Evolutionary conservation across 2,888 invertebrate genomes (phyloP).

Genomic region (Ramazzottius varieornatus): DNA sequence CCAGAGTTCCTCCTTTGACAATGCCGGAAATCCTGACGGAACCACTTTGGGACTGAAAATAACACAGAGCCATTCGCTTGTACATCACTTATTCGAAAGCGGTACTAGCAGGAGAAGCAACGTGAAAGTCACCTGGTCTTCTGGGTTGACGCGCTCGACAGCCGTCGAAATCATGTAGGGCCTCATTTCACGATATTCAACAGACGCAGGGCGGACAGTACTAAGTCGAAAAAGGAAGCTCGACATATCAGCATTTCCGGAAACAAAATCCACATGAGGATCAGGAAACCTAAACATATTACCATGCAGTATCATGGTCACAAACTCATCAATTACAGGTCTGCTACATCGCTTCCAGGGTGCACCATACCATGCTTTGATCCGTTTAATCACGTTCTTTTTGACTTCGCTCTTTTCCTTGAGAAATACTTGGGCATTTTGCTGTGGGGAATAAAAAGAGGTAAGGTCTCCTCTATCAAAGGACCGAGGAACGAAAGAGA

Average conservation of each 20-base stretch:
- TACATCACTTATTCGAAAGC: too few species aligned
- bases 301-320: too few species aligned
- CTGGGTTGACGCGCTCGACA: neutral
- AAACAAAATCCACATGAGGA: neutral
- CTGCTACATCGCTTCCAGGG: too few species aligned
- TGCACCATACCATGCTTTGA: neutral
- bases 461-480: too few species aligned
- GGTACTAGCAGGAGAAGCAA: too few species aligned
- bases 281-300: conserved; percentile 2
- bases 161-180: neutral
- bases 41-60: conserved; percentile 11
- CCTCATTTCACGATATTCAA: neutral
- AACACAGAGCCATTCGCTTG: too few species aligned
- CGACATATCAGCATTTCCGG: neutral
- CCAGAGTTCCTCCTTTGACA: conserved; percentile 42
- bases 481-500: too few species aligned
- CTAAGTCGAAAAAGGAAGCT: neutral
- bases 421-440: neutral
- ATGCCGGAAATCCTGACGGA: conserved; percentile 47
- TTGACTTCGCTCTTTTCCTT: conserved; percentile 1
- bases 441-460: too few species aligned
- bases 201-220: neutral
- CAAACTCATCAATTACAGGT: too few species aligned
- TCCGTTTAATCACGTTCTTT: neutral
- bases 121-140: neutral